These are phyloP conservation scores for Acronicta alni DNA, from an alignment of 2,888 invertebrate species.

Conservation along the genomic window DNA sequence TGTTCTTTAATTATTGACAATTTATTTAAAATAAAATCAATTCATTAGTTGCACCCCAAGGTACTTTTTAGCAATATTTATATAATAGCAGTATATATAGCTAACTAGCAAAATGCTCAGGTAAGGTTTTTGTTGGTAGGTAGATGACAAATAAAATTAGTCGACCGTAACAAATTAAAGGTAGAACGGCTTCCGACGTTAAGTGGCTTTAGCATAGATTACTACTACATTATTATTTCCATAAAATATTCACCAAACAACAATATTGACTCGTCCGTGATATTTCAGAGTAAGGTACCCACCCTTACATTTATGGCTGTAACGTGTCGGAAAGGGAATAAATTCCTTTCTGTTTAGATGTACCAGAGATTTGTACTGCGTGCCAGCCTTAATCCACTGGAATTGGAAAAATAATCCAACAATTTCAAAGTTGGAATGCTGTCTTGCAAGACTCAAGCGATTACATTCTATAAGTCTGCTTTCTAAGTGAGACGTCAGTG, in stretches of 20 bases:
- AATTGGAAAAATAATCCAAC: slow-evolving; percentile 70
- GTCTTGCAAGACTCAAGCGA: slow-evolving; percentile 34
- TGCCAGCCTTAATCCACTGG: slow-evolving; percentile 64
- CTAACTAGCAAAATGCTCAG: background rate
- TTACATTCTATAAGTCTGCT: slow-evolving; percentile 30
- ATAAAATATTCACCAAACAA: slow-evolving; percentile 20
- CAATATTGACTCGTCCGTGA: slow-evolving; percentile 14
- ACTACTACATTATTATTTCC: slow-evolving; percentile 38
- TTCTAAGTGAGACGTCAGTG: slow-evolving; percentile 23
- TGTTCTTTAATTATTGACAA: too few species aligned
- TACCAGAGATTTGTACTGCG: slow-evolving; percentile 44
- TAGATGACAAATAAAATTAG: slow-evolving; percentile 47
- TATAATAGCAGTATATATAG: too few species aligned
- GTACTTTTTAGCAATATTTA: too few species aligned
- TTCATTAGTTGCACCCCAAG: too few species aligned
- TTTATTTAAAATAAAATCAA: too few species aligned
- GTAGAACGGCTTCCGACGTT: slow-evolving; percentile 30
- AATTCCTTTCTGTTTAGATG: slow-evolving; percentile 30
- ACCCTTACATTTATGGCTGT: slow-evolving; percentile 13
- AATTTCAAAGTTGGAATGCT: slow-evolving; percentile 54
- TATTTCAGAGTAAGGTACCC: slow-evolving; percentile 15
- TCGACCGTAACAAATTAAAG: slow-evolving; percentile 42
- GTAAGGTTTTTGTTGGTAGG: slow-evolving; percentile 1
- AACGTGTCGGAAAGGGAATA: slow-evolving; percentile 27
- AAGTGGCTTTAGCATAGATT: slow-evolving; percentile 35